These are phyloP conservation scores for Gandaritis pyraliata DNA, from an alignment of 2,888 invertebrate genomes.

Conservation along the genomic window DNA sequence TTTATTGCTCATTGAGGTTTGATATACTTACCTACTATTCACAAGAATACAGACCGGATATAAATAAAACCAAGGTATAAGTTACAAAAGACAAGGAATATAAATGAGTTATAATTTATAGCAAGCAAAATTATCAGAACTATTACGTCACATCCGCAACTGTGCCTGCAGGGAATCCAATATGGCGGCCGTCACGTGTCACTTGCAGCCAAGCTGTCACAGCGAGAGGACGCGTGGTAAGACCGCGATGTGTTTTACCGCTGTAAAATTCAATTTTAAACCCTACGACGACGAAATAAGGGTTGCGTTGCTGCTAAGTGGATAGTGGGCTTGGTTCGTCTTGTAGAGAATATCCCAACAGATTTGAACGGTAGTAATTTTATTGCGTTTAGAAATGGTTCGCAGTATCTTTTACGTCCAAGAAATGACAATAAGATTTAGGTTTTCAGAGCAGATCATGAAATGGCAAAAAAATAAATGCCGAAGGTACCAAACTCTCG, in stretches of 20 bases:
- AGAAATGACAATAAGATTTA: background rate
- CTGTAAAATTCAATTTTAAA: conserved; percentile 29
- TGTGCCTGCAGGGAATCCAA: conserved; percentile 51
- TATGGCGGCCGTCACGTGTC: conserved; percentile 62
- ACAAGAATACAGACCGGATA: no score
- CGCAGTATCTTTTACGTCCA: background rate
- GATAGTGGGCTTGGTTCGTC: background rate
- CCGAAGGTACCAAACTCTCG: no score
- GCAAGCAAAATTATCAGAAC: conserved; percentile 26
- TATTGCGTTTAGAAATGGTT: conserved; percentile 1
- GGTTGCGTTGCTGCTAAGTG: background rate
- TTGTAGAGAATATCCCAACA: conserved; percentile 14
- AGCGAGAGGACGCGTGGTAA: conserved; percentile 41
- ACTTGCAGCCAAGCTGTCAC: conserved; percentile 51
- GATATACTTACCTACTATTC: no score
- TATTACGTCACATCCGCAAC: conserved; percentile 35
- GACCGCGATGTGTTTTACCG: conserved; percentile 30
- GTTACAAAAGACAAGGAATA: no score
- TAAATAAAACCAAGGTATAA: no score
- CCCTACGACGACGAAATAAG: conserved; percentile 25
- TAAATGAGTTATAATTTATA: background rate
- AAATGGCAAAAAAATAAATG: no score
- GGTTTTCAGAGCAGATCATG: no score
- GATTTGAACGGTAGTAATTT: conserved; percentile 16
- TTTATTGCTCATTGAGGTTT: no score